These are phyloP conservation scores for Netelia melanura DNA, from an alignment of 2,888 invertebrate genomes.

Conservation along the genomic window DNA sequence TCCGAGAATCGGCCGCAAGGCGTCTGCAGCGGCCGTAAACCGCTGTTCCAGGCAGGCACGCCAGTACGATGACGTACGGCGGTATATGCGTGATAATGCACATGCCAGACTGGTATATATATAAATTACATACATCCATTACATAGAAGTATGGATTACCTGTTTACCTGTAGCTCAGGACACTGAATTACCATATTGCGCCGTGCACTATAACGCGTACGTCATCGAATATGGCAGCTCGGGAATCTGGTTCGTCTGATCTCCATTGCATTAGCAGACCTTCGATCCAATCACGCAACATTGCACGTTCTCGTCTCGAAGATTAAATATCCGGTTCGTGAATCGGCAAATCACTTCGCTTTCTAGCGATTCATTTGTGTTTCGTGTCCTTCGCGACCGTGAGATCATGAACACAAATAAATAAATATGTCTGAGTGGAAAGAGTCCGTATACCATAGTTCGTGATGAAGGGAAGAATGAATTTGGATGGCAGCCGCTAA, in stretches of 20 bases:
- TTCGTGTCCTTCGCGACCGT: slow-evolving; percentile 7
- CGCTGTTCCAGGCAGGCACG: slow-evolving; percentile 27
- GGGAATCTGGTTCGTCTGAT: slow-evolving; percentile 36
- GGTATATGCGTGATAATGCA: slow-evolving; percentile 1
- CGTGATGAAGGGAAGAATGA: neutral
- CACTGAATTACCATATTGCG: slow-evolving; percentile 38
- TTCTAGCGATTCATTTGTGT: slow-evolving; percentile 23
- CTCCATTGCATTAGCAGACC: slow-evolving; percentile 20
- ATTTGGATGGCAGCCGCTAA: neutral
- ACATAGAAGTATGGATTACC: slow-evolving; percentile 13
- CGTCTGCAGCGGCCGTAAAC: slow-evolving; percentile 47
- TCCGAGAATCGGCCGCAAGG: slow-evolving; percentile 45
- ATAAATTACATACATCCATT: slow-evolving; percentile 6
- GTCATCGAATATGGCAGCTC: slow-evolving; percentile 54
- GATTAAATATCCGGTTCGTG: slow-evolving; percentile 52
- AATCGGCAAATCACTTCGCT: slow-evolving; percentile 28
- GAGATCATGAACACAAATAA: too few relatives aligned
- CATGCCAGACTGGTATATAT: neutral
- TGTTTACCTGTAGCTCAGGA: slow-evolving; percentile 32
- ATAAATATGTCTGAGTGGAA: too few relatives aligned
- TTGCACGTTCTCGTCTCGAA: slow-evolving; percentile 44
- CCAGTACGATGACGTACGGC: slow-evolving; percentile 30
- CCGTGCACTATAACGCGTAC: slow-evolving; percentile 43
- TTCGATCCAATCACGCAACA: slow-evolving; percentile 55
- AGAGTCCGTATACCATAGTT: neutral